These are phyloP conservation scores for Dascyllus trimaculatus DNA, from an alignment of 2,113 vertebrate species.

Conservation along the genomic window DNA sequence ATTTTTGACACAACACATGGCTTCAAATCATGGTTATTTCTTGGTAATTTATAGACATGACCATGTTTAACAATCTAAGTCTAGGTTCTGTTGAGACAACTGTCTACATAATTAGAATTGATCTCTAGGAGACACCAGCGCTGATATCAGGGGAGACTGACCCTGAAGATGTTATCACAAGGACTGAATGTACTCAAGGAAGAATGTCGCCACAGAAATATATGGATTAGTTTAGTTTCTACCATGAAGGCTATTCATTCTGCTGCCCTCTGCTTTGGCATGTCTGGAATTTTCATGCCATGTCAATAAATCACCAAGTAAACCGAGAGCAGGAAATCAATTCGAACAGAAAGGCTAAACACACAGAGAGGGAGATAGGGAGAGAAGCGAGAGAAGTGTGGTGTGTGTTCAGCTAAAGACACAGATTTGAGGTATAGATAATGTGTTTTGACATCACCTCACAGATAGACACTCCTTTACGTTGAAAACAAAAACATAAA, in stretches of 20 bases:
- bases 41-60: no score
- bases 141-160: not conserved
- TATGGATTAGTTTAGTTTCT: conserved; percentile 35
- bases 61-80: no score
- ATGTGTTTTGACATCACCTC: not conserved
- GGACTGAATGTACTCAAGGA: not conserved
- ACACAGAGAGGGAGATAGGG: not conserved
- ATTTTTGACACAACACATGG: no score
- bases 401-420: not conserved
- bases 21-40: no score
- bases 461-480: no score
- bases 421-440: not conserved
- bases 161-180: not conserved
- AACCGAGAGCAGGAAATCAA: conserved; percentile 24
- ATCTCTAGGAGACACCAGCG: no score
- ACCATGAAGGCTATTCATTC: conserved; percentile 15
- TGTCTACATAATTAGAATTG: not conserved
- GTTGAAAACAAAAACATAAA: no score
- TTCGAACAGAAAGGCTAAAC: conserved; percentile 43
- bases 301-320: conserved; percentile 41
- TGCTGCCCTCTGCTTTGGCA: conserved; percentile 28
- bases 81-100: no score
- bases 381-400: not conserved
- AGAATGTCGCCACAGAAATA: conserved; percentile 23
- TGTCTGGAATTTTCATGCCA: conserved; percentile 51